Percentiles rank a stretch among this genome's conserved stretches.
Evolutionary conservation across 2,113 vertebrate genomes (phyloP).

Genomic region (Chauna torquata): DNA sequence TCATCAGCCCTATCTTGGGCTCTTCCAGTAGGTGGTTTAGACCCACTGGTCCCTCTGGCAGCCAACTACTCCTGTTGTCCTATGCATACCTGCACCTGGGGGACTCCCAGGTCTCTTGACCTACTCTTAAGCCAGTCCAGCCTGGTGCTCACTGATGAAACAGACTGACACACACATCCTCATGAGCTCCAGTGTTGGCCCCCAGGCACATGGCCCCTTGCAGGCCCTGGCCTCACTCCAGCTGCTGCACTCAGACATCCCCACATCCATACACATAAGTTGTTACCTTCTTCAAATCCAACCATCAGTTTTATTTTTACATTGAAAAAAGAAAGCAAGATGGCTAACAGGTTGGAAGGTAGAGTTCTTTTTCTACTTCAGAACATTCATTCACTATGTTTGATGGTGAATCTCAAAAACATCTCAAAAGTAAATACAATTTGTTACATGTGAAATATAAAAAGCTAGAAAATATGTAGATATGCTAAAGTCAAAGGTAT

Average conservation of each 20-base stretch:
- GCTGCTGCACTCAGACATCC: not conserved
- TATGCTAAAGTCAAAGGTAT: not conserved
- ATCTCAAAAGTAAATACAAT: not conserved
- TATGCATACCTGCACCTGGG: not conserved
- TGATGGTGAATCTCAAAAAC: not conserved
- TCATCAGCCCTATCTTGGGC: not conserved
- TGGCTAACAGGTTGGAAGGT: not conserved
- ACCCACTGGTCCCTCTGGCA: not conserved
- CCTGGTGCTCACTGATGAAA: not conserved
- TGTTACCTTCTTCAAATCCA: not conserved
- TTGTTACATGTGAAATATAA: not conserved
- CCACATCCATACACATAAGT: not conserved
- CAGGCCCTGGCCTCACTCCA: not conserved
- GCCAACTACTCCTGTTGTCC: not conserved
- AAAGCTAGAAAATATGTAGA: not conserved
- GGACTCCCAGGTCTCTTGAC: too few species aligned
- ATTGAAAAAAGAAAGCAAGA: not conserved
- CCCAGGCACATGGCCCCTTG: not conserved
- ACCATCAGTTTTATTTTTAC: not conserved
- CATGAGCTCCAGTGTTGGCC: not conserved
- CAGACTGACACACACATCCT: fast-evolving
- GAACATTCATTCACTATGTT: not conserved
- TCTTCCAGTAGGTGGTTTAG: not conserved
- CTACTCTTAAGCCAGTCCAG: not conserved
- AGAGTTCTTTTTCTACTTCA: not conserved